Evolutionary conservation across 2,888 invertebrate species (phyloP).

Genomic region (Plagodis pulveraria): DNA sequence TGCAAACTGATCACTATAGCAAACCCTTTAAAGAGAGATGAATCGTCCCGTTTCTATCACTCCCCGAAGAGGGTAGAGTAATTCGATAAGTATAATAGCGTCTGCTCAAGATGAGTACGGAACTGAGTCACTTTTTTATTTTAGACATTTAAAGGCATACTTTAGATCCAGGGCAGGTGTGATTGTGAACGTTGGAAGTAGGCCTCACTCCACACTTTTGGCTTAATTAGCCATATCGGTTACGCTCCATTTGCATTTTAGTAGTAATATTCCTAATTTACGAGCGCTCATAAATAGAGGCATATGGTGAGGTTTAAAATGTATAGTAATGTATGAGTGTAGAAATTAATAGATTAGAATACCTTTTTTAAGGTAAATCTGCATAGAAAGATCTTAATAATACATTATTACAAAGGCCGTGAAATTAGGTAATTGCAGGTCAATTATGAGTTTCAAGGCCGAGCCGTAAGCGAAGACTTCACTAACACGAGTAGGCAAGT

Average conservation of each 20-base stretch:
- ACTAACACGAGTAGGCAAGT: too few relatives aligned
- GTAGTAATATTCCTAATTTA: slow-evolving; percentile 1
- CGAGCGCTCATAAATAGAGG: too few relatives aligned
- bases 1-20: slow-evolving; percentile 41
- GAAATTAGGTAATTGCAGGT: too few relatives aligned
- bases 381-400: too few relatives aligned
- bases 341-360: too few relatives aligned
- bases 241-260: slow-evolving; percentile 29
- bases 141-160: slow-evolving; percentile 15
- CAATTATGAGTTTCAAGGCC: too few relatives aligned
- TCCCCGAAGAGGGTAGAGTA: slow-evolving; percentile 41
- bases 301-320: too few relatives aligned
- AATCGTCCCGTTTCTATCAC: slow-evolving; percentile 41
- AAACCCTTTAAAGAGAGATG: slow-evolving; percentile 42
- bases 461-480: too few relatives aligned
- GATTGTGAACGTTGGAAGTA: slow-evolving; percentile 1
- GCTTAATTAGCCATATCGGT: slow-evolving; percentile 69
- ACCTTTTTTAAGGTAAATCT: too few relatives aligned
- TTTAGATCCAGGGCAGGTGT: slow-evolving; percentile 7
- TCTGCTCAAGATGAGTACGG: slow-evolving; percentile 33
- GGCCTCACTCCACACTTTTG: slow-evolving; percentile 33
- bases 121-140: slow-evolving; percentile 39
- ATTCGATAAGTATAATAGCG: slow-evolving; percentile 50
- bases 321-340: too few relatives aligned
- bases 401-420: too few relatives aligned